Evolutionary conservation across 2,888 invertebrate genomes (phyloP).

Genomic region (Eristalis intricaria): DNA sequence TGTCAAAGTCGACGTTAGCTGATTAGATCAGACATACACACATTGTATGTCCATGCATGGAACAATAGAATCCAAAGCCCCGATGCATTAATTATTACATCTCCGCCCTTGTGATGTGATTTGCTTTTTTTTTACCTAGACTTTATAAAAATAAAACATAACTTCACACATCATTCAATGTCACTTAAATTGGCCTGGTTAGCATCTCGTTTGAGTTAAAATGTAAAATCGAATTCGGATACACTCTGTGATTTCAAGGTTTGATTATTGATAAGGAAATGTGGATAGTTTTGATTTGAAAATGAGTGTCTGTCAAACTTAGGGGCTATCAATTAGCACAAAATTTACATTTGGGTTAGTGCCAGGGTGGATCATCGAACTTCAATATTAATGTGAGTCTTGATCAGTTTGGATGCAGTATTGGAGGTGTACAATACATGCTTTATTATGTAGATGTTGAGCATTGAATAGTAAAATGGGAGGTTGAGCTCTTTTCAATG

Average conservation of each 20-base stretch:
- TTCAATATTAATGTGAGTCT: neutral
- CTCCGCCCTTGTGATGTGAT: neutral
- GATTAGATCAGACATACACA: neutral
- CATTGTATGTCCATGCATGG: neutral
- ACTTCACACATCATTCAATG: neutral
- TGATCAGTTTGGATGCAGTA: neutral
- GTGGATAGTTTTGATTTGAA: neutral
- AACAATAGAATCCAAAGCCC: neutral
- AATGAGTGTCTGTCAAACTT: neutral
- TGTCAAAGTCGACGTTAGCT: neutral
- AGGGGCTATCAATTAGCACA: neutral
- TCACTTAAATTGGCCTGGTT: neutral
- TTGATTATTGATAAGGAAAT: neutral
- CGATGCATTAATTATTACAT: neutral
- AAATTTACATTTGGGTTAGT: neutral
- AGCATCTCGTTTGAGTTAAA: neutral
- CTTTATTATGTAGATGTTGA: neutral
- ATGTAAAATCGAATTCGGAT: neutral
- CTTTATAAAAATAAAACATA: neutral
- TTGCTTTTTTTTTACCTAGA: neutral
- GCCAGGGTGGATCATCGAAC: neutral
- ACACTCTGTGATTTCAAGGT: conserved; percentile 11
- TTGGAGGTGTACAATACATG: neutral
- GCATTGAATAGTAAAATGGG: neutral
- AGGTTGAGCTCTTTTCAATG: neutral